These are phyloP conservation scores for Latrodectus elegans DNA, from an alignment of 2,888 invertebrate species.

Conservation along the genomic window DNA sequence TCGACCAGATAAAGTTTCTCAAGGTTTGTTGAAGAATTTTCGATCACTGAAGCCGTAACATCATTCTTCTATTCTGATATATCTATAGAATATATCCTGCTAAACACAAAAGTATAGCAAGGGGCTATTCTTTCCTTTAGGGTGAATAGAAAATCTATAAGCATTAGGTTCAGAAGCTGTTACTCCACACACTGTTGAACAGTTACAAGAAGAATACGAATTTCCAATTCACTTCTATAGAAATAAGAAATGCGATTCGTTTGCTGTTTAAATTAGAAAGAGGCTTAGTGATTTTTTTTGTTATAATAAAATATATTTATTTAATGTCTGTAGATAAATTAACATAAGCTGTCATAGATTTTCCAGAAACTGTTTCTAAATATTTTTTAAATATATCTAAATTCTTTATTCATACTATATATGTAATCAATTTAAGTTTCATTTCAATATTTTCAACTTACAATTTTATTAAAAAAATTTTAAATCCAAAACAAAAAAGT, in stretches of 20 bases:
- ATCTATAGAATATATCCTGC: neutral
- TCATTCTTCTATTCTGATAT: conserved; percentile 16
- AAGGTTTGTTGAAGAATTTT: conserved; percentile 15
- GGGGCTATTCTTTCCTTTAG: conserved; percentile 12
- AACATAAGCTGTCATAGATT: too few relatives aligned
- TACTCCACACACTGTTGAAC: neutral
- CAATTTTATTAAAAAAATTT: neutral
- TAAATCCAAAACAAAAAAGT: too few relatives aligned
- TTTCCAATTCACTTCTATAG: too few relatives aligned
- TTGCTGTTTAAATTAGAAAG: too few relatives aligned
- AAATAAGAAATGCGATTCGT: too few relatives aligned
- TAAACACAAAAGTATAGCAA: neutral
- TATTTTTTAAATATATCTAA: neutral
- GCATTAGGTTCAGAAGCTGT: neutral
- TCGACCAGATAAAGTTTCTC: conserved; percentile 25
- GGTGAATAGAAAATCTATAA: conserved; percentile 16
- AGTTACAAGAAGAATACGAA: too few relatives aligned
- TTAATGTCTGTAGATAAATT: too few relatives aligned
- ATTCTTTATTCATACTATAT: too few relatives aligned
- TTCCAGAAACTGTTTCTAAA: neutral
- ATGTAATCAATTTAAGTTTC: neutral
- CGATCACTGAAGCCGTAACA: conserved; percentile 12
- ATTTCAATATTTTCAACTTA: neutral
- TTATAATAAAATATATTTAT: too few relatives aligned
- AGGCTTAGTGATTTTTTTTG: too few relatives aligned